Base-by-base conservation (phyloP, 2,113 vertebrate genomes). In the Malurus melanocephalus region DNA sequence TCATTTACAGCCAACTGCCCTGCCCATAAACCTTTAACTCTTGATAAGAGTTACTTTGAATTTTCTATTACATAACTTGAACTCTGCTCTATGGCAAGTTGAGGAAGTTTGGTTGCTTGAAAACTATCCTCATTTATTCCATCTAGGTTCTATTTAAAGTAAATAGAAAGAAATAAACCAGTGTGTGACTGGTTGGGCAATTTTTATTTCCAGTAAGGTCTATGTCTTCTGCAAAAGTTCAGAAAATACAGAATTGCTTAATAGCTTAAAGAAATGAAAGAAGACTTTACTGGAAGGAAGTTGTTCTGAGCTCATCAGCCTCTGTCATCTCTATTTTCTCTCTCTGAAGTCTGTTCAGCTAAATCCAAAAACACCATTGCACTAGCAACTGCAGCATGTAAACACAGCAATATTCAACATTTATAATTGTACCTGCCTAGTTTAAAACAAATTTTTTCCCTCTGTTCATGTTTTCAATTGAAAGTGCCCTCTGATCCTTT, bases 181-280 rank as follows among this genome's bases (percentile, higher is more conserved):
- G 40, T 49, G 38, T 89, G 22, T 45, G 57, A 71, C 35, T 85
- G 18, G 32, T 91, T 91, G 51, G 38, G 80, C 14, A 89, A 72
- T 67, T 87, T 91, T 52, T 4, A 1, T 91, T 92, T 85, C 74
- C 40, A 52, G 6, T 72, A 53, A 85, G 84, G 87, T 89, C 65
- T 80, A 68, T 88, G 59, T 82, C 65, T 88, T 84, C 27, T 88
- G 78, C 74, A 87, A n/a, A 20, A 57, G 49, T 75, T 85, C 80
- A 82, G 59, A 93, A 95, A 94, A 90, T 64, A 91, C 88, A 68
- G 60, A 59, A 67, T 95, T 96, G 87, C 91, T 75, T 72, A 91
- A 95, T 7, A 83, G 35, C 40, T 69, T 88, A 42, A 88, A 93
- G 85, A 96, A 96, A 88, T 49, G n/a, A 93, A 85, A 77, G 55